Evolutionary conservation across 2,888 invertebrate genomes (phyloP), one percentile per base, ranked within the genome.

Genomic region (Noctua janthe): DNA sequence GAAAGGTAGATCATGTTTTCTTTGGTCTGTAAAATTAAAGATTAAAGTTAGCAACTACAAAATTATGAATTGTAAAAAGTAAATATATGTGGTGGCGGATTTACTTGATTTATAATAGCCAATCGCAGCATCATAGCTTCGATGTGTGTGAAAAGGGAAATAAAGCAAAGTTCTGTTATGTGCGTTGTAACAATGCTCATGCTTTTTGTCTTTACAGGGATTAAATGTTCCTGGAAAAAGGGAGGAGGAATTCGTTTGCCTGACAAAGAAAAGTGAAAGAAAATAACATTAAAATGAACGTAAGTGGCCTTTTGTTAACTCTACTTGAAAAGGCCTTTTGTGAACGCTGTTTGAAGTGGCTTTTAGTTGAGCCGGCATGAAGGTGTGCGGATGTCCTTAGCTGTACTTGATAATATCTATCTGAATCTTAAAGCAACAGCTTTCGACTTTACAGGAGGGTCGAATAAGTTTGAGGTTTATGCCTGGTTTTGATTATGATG

Each of bases 11-110:
- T 66, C 85, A 71, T 66, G 75, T 81, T 89, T 90, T 85, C 67
- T 76, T 84, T 80, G 76, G 82, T 86, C 90, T 91, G 90, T 73
- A 80, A 90, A 91, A 90, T 88, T 35, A 76, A 78, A 88, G 69
- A 81, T 73, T 49, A 73, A 79, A 81, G 7, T 74, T 67, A 83
- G 39, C 29, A 64, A 64, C 39, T 51, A 77, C n/a, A 49, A 39
- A 56, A 56, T 75, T 54, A 23, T 13, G 2, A 51, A 56, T n/a
- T 1, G 1, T 43, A 29, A 13, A 15, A 70, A 49, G 5, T 35
- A 20, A 0, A n/a, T 11, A n/a, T 62, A 49, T 35, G 39, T 43
- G 2, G 23, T 15, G 3, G 62, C 7, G 29, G 62, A 10, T 39
- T 66, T 20, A 39, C 20, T 39, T 64, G 64, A 35, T 64, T 35